These are phyloP conservation scores for Callipepla californica DNA, from an alignment of 2,113 vertebrate genomes.

Conservation along the genomic window DNA sequence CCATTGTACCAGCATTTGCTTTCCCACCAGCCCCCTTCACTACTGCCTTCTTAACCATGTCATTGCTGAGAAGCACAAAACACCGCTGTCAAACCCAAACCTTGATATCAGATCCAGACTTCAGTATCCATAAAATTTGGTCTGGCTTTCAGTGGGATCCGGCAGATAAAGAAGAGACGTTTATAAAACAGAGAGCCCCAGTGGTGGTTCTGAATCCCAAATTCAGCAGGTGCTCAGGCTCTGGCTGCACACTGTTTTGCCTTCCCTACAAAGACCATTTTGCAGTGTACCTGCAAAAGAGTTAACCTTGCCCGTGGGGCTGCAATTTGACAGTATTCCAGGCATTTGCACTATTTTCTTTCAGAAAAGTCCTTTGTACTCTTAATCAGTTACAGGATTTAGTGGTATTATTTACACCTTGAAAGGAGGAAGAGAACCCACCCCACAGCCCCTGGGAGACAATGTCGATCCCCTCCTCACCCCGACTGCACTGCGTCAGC, in stretches of 20 bases:
- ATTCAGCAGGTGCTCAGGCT: neutral
- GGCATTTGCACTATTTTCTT: neutral
- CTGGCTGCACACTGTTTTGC: rapidly evolving
- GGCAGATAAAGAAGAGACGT: neutral
- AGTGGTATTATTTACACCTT: neutral
- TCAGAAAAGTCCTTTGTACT: neutral
- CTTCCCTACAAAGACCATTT: neutral
- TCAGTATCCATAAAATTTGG: neutral
- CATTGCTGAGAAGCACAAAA: neutral
- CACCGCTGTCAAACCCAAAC: neutral
- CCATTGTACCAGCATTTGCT: neutral
- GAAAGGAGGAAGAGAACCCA: neutral
- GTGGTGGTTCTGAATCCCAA: neutral
- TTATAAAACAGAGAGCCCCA: neutral
- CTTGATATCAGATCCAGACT: neutral
- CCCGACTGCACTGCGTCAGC: neutral
- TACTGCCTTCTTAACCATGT: neutral
- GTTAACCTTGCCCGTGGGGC: too few relatives aligned
- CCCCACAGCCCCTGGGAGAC: neutral
- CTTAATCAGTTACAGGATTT: neutral
- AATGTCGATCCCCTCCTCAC: neutral
- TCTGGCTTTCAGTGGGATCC: neutral
- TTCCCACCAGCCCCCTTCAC: neutral
- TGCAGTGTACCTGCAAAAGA: neutral
- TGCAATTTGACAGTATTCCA: neutral